These are phyloP conservation scores for Onthophagus sagittarius DNA, from an alignment of 2,888 invertebrate species.

Conservation along the genomic window DNA sequence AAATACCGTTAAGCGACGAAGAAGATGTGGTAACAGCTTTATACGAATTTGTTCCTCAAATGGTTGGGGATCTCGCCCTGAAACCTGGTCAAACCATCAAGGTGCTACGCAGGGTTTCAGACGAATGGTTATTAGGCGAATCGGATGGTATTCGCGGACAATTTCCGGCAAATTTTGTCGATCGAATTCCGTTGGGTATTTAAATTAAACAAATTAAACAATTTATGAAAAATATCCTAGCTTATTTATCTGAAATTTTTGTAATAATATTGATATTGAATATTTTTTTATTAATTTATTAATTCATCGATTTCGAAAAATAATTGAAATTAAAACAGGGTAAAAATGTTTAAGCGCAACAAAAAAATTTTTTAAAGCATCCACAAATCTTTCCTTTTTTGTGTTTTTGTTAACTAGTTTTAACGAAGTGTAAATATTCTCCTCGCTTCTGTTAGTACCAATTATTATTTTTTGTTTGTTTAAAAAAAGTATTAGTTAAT, in stretches of 20 bases:
- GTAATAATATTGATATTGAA: background rate
- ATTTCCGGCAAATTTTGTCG: conserved; percentile 75
- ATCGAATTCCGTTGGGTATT: conserved; percentile 54
- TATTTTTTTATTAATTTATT: background rate
- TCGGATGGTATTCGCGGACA: conserved; percentile 65
- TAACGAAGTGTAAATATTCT: background rate
- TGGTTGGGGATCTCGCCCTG: conserved; percentile 38
- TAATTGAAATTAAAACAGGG: background rate
- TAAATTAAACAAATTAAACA: background rate
- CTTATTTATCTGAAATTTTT: too few species aligned
- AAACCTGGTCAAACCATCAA: conserved; percentile 52
- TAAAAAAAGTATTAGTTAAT: background rate
- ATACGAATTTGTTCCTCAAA: conserved; percentile 65
- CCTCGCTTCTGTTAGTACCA: too few species aligned
- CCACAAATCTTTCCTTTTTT: too few species aligned
- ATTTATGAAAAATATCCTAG: background rate
- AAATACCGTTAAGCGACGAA: conserved; percentile 60
- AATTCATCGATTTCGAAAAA: background rate
- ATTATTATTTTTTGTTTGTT: background rate
- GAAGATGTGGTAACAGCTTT: conserved; percentile 60
- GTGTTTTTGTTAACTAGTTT: conserved; percentile 5
- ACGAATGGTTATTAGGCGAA: conserved; percentile 77
- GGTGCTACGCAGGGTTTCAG: conserved; percentile 65
- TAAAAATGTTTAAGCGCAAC: background rate
- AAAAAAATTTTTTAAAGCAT: too few species aligned